Conservation (phyloP, 2,113 vertebrate species). For the Leucosticte australis region DNA sequence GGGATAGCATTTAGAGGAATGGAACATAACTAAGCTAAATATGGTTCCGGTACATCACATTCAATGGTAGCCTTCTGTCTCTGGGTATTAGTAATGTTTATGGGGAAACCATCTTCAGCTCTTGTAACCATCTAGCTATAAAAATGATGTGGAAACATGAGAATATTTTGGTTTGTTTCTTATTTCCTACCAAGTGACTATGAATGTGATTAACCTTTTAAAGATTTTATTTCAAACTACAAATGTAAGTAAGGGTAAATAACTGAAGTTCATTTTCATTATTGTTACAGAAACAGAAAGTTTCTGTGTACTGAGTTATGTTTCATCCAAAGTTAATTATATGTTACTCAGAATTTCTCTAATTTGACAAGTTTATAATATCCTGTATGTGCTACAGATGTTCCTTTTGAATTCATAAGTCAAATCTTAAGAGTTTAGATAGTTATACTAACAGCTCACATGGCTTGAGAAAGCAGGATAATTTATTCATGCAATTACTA, state of each 20-base stretch:
- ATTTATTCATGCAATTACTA: background rate
- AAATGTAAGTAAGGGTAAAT: background rate
- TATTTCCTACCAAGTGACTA: background rate
- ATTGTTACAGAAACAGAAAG: background rate
- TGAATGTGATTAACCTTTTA: background rate
- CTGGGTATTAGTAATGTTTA: background rate
- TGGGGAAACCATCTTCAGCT: background rate
- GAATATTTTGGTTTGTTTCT: background rate
- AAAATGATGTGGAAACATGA: background rate
- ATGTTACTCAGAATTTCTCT: background rate
- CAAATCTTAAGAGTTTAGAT: background rate
- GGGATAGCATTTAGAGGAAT: background rate
- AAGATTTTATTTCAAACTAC: background rate
- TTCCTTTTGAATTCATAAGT: background rate
- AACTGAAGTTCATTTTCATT: background rate
- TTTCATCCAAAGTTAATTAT: background rate
- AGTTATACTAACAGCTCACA: background rate
- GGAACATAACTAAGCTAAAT: background rate
- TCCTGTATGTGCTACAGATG: background rate
- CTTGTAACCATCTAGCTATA: background rate
- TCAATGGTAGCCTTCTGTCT: background rate
- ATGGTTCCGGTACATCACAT: background rate
- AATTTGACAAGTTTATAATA: background rate
- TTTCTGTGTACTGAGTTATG: background rate
- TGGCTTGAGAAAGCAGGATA: background rate